phyloP scores from a whole-genome alignment of 2,113 vertebrate species.

The Istiophorus platypterus region DNA sequence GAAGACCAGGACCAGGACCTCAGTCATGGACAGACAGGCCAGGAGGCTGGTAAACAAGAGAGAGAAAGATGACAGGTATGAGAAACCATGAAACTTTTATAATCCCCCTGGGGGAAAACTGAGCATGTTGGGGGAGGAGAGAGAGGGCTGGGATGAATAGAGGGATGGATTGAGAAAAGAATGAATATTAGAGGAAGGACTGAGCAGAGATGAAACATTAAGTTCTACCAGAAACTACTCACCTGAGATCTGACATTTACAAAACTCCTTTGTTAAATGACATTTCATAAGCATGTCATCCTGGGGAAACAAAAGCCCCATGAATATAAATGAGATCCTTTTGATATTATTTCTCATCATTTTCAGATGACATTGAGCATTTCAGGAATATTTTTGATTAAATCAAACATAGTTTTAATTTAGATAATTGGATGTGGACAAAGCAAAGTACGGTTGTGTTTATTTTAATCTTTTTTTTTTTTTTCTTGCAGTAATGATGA shows the following conservation, averaged over 20 bases:
- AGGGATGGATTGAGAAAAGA: neutral
- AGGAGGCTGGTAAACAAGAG: conserved; percentile 89
- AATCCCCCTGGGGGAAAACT: neutral
- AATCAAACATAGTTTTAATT: conserved; percentile 1
- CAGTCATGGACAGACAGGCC: conserved; percentile 94
- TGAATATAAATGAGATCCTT: conserved; percentile 52
- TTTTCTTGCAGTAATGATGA: conserved; percentile 85
- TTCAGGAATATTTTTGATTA: conserved; percentile 9
- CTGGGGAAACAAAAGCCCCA: conserved; percentile 17
- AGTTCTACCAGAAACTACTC: neutral
- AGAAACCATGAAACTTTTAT: neutral
- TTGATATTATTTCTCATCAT: conserved; percentile 15
- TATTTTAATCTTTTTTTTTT: neutral
- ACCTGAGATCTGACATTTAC: conserved; percentile 44
- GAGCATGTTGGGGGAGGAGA: neutral
- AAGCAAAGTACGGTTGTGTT: neutral
- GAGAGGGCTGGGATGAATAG: neutral
- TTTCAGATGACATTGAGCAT: conserved; percentile 19
- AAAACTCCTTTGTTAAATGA: conserved; percentile 34
- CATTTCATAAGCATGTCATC: conserved; percentile 1
- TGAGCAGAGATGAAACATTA: neutral
- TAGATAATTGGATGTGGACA: neutral
- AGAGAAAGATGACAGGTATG: conserved; percentile 91
- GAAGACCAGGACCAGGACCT: conserved; percentile 92
- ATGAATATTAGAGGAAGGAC: neutral